Evolutionary conservation across 2,113 vertebrate genomes (phyloP).

Genomic region (Electrona antarctica): DNA sequence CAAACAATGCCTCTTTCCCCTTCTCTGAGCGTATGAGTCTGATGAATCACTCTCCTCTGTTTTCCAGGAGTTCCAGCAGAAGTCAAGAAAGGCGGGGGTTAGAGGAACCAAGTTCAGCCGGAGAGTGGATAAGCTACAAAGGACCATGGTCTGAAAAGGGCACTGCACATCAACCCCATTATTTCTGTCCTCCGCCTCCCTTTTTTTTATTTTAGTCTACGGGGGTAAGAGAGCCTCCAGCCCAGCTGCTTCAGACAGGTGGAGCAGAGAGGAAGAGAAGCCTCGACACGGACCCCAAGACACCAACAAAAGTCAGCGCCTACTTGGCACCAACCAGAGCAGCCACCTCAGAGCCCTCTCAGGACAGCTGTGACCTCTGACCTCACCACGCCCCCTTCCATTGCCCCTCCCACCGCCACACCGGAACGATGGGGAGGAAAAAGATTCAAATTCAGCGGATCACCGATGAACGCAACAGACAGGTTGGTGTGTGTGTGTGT

Average conservation of each 20-base stretch:
- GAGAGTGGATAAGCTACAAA: slow-evolving; percentile 62
- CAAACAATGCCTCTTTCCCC: slow-evolving; percentile 33
- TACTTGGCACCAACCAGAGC: slow-evolving; percentile 9
- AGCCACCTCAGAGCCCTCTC: not conserved
- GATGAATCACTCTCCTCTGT: slow-evolving; percentile 54
- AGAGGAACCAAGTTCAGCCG: slow-evolving; percentile 57
- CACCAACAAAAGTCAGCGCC: slow-evolving; percentile 2
- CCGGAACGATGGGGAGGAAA: slow-evolving; percentile 94
- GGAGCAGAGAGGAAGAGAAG: slow-evolving; percentile 26
- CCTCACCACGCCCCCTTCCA: slow-evolving; percentile 14
- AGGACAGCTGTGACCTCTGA: slow-evolving; percentile 49
- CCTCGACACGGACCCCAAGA: not conserved
- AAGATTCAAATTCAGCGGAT: slow-evolving; percentile 99
- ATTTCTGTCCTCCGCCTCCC: slow-evolving; percentile 52
- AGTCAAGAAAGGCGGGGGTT: slow-evolving; percentile 65
- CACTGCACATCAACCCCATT: slow-evolving; percentile 43
- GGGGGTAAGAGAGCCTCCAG: slow-evolving; percentile 42
- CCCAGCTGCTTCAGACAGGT: slow-evolving; percentile 47
- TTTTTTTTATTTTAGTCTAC: slow-evolving; percentile 1
- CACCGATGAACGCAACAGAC: slow-evolving; percentile 95
- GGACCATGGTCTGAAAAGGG: slow-evolving; percentile 79
- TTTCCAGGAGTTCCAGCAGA: slow-evolving; percentile 73
- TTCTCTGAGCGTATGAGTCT: slow-evolving; percentile 15
- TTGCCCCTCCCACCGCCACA: slow-evolving; percentile 57
- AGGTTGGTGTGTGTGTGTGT: slow-evolving; percentile 75